A percentile compares a stretch with the other conserved stretches of the same genome.
phyloP scores from a whole-genome alignment of 2,797 vertebrate species.

The Poecilia picta region DNA sequence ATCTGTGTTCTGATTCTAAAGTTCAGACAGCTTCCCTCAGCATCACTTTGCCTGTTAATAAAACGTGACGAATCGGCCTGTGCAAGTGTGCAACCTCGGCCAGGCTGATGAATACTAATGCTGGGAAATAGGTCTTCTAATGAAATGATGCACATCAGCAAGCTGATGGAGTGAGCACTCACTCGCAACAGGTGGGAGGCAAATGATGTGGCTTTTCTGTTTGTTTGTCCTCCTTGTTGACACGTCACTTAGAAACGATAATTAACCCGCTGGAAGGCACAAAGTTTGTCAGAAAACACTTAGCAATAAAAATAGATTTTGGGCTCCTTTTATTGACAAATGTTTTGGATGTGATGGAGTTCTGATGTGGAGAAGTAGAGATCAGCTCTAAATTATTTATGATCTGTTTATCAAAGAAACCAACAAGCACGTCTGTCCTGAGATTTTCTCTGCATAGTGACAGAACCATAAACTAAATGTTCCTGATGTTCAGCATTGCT shows the following conservation, averaged over 20 bases:
- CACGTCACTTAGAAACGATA: background rate
- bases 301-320: background rate
- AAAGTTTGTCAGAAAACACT: background rate
- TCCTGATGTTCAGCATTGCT: background rate
- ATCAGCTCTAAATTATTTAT: background rate
- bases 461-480: background rate
- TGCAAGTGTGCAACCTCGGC: background rate
- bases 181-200: constrained; percentile 14
- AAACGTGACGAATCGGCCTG: background rate
- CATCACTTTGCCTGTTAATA: background rate
- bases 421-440: background rate
- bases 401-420: background rate
- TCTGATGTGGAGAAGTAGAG: background rate
- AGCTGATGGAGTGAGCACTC: background rate
- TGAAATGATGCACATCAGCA: constrained; percentile 18
- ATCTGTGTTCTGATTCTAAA: background rate
- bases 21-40: background rate
- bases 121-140: constrained; percentile 9
- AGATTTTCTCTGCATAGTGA: no score
- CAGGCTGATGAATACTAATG: constrained; percentile 11
- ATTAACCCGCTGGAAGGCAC: constrained; percentile 4
- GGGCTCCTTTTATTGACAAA: background rate
- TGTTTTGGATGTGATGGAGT: background rate
- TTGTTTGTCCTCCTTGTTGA: background rate
- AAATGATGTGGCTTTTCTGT: background rate